Base-by-base conservation (phyloP, 2,888 invertebrate genomes). In the Drosophila neutralis region DNA sequence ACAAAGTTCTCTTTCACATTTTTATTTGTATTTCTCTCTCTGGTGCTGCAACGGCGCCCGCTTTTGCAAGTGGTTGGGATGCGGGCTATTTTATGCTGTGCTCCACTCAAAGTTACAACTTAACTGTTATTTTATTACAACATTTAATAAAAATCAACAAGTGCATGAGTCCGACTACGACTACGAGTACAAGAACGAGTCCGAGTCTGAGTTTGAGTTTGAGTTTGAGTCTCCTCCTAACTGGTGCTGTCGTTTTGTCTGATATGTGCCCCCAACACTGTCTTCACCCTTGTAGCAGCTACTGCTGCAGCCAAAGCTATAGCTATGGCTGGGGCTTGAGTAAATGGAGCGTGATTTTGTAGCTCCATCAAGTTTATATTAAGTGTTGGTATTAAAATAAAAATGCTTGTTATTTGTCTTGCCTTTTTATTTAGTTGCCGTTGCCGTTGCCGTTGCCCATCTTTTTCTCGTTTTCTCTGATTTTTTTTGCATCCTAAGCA, bases 351-450 rank as follows among this genome's bases (percentile, higher is more conserved):
- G 87, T 90, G 87, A 87, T 87, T 84, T 90, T 87, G 87, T 87
- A 89, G 90, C 90, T 87, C 87, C 82, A 90, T 90, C 77, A 90
- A 89, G 87, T 90, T 87, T 82, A 90, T 87, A 89, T 90, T 87
- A 90, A 90, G 90, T 82, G 90, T 87, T 72, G 87, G 88, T 85
- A 87, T 90, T 87, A 90, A 89, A 90, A 87, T 90, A 89, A 87
- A 87, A 87, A 89, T 90, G 75, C 78, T 90, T 87, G 89, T 90
- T 89, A 87, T 87, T 86, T 86, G 86, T 86, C 87, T 86, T 90
- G 74, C 66, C 76, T 83, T 88, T 88, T 89, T 87, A 83, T 88
- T 88, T 87, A 72, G 69, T 87, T 67, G 69, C 69, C 42, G 31
- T 31, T 31, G 31, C 42, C 42, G 31, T 31, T 31, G 31, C 42